Base-by-base conservation (phyloP, 2,797 vertebrate species). In the Pteronotus mesoamericanus region DNA sequence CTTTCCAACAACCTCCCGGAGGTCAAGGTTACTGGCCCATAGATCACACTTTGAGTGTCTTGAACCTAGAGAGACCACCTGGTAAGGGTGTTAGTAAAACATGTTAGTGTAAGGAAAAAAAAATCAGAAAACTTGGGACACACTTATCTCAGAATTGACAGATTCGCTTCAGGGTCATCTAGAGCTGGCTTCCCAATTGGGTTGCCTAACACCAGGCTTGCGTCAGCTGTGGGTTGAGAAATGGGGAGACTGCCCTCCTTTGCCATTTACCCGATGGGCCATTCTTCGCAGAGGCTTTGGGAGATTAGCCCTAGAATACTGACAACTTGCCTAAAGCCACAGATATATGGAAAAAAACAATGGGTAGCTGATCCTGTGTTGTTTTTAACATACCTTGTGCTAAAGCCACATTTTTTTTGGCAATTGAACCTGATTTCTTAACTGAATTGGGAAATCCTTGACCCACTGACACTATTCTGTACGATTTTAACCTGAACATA, bases 201-300 rank as follows among this genome's bases (percentile, higher is more conserved):
- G 22, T 92, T 96, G 71, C 83, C 55, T 72, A 96, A 94, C 6
- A 64, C 55, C 68, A 37, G 92, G 69, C 59, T 96, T 93, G 82
- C 72, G 48, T 77, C 77, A 71, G 22, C 68, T 90, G 37, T 68
- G 46, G 39, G 18, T 95, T 96, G 82, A 88, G 94, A 96, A 95
- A 96, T n/a, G 24, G 8, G 21, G 87, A 29, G 61, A 14, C 7
- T 42, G 72, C 10, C 72, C 37, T 90, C 39, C 16, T 42, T 82
- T 61, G 48, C 34, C 77, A 85, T 77, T 87, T 90, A 55, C 55
- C 53, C 48, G 55, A 46, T 12, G 80, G 61, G n/a, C 44, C 29
- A 4, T 79, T 64, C 66, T 92, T 51, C 77, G 34, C 57, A 86
- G 79, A 79, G 34, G 59, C 85, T 5, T 61, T 77, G 24, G 61